Evolutionary conservation across 2,113 vertebrate genomes (phyloP).

Genomic region (Brachionichthys hirsutus): DNA sequence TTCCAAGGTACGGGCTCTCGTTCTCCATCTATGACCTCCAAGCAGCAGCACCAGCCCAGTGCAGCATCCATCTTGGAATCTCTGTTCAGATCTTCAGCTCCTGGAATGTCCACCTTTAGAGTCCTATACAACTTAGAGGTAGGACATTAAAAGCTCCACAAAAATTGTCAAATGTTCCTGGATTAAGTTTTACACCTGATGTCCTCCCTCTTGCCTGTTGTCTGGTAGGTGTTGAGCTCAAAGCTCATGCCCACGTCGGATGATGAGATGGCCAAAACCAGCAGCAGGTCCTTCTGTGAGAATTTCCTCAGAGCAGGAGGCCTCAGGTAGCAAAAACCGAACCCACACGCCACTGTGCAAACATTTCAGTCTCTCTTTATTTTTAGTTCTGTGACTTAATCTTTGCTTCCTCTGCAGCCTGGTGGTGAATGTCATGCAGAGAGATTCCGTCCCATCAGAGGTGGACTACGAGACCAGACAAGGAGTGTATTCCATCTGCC

Average conservation of each 20-base stretch:
- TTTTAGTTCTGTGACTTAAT: constrained; percentile 16
- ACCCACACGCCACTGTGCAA: too few species aligned
- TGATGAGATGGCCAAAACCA: constrained; percentile 98
- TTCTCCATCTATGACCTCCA: constrained; percentile 92
- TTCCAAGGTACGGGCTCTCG: constrained; percentile 89
- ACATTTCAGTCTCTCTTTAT: neutral
- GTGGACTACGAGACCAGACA: constrained; percentile 98
- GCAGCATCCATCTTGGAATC: constrained; percentile 95
- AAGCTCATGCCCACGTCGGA: constrained; percentile 99
- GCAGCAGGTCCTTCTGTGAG: constrained; percentile 98
- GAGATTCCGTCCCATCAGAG: constrained; percentile 96
- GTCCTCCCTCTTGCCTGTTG: constrained; percentile 1
- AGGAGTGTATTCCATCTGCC: constrained; percentile 97
- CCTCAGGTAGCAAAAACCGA: constrained; percentile 81
- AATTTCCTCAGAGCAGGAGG: constrained; percentile 98
- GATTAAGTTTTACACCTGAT: neutral
- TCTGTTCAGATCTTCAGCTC: constrained; percentile 94
- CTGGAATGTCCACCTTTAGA: constrained; percentile 98
- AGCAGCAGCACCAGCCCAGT: constrained; percentile 96
- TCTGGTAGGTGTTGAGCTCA: constrained; percentile 92
- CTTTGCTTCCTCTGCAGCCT: constrained; percentile 75
- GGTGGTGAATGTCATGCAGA: constrained; percentile 99
- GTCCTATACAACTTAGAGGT: constrained; percentile 99
- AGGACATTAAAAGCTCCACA: constrained; percentile 9
- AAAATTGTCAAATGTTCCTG: neutral